Evolutionary conservation across 2,797 vertebrate species (phyloP).

Genomic region (Pseudochromis fuscus): DNA sequence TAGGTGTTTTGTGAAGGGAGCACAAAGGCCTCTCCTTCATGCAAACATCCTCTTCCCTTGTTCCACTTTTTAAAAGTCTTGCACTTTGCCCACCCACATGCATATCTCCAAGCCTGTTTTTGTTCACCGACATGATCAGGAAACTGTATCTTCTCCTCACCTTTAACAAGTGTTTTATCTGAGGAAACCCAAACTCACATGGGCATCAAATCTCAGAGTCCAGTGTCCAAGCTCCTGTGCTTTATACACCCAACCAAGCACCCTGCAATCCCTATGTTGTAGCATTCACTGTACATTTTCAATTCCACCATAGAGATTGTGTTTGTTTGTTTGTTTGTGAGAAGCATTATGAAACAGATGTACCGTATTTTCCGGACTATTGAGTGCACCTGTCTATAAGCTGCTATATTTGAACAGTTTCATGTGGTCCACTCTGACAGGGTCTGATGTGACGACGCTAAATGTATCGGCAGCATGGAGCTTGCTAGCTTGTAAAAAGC

Average conservation of each 20-base stretch:
- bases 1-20: conserved; percentile 58
- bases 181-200: not conserved
- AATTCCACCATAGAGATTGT: too few species aligned
- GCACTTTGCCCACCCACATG: conserved; percentile 60
- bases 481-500: too few species aligned
- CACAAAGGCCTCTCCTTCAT: conserved; percentile 73
- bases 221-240: not conserved
- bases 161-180: conserved; percentile 21
- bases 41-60: conserved; percentile 68
- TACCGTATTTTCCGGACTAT: too few species aligned
- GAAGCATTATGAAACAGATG: too few species aligned
- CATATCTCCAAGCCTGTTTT: conserved; percentile 21
- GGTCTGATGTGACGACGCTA: too few species aligned
- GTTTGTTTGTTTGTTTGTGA: too few species aligned
- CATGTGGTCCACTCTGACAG: too few species aligned
- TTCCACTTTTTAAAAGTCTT: conserved; percentile 40
- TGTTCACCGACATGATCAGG: conserved; percentile 10
- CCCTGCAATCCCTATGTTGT: too few species aligned
- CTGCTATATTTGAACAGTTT: too few species aligned
- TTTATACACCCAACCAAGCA: not conserved
- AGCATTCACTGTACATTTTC: too few species aligned
- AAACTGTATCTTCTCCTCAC: conserved; percentile 25
- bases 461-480: too few species aligned
- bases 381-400: too few species aligned
- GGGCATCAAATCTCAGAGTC: not conserved